Percentiles rank a stretch among this genome's conserved stretches.
Evolutionary conservation across 1,140 invertebrate species (phyloP).

Genomic region (Semibalanus balanoides): DNA sequence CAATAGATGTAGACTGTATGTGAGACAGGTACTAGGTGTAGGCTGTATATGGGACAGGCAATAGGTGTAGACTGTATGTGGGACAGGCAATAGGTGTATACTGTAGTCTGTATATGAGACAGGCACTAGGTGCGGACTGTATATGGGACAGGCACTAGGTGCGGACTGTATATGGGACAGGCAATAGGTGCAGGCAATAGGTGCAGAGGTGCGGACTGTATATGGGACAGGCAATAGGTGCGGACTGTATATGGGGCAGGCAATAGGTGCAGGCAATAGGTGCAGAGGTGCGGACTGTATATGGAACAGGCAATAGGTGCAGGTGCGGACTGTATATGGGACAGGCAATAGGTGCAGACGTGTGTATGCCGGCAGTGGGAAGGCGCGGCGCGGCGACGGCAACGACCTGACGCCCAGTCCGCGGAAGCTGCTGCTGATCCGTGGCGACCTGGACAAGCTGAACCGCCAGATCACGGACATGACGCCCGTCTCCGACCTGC

Average conservation of each 20-base stretch:
- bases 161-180: neutral
- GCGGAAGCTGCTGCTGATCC: constrained; percentile 74
- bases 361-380: constrained; percentile 48
- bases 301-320: too few species aligned
- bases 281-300: too few species aligned
- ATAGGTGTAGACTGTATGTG: too few species aligned
- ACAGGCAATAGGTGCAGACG: too few species aligned
- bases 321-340: too few species aligned
- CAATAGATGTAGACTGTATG: too few species aligned
- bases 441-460: constrained; percentile 83
- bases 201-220: neutral
- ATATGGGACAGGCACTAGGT: neutral
- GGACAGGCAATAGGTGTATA: too few species aligned
- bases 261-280: neutral
- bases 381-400: constrained; percentile 90
- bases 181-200: neutral
- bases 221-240: neutral
- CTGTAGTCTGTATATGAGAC: too few species aligned
- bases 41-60: too few species aligned
- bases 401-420: constrained; percentile 94
- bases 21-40: neutral
- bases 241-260: constrained; percentile 3
- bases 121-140: too few species aligned
- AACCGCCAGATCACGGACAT: constrained; percentile 73
- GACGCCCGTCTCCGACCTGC: constrained; percentile 84